Evolutionary conservation across 2,113 vertebrate species (phyloP), one percentile per base, ranked within the genome.

Genomic region (Cebus imitator): DNA sequence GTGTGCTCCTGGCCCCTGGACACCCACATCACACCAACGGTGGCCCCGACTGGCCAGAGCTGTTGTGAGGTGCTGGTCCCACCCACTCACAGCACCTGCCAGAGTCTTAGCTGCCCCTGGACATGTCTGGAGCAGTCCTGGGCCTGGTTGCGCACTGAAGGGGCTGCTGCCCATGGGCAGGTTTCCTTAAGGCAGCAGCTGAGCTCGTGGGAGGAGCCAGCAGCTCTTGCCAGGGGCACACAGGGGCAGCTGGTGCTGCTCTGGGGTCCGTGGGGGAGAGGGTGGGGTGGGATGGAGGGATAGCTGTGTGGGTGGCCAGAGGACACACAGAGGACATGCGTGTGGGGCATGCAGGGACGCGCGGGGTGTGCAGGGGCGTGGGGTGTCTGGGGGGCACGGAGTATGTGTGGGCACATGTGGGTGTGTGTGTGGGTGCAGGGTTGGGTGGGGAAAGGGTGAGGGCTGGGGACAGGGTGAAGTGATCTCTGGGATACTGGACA

Each of bases 271-370:
- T 48, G 37, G 20, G 48, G 55, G 4, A 8, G 43, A 66, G 2
- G 64, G 3, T 61, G 35, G 35, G 40, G 11, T 20, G 58, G 83
- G 57, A 57, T 5, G 12, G 18, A 48, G 43, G 8, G 30, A 68
- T 2, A 23, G 37, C 75, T 17, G 43, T 18, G 27, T 17, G 20
- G 20, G 13, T 32, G 66, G 66, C 32, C 32, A 35, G 32, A 35
- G 32, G 16, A 68, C 66, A 76, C 1, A 2, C 8, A 18, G 43
- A 17, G 27, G 43, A 17, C 43, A 17, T 0, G 7, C 0, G 11
- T 14, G 43, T 27, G 25, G 25, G 25, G 43, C 14, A 2, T 5
- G 58, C 12, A 4, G 61, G 61, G 27, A 12, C 13, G 2, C 8
- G 50, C 14, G 50, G 45, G 18, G 3, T 72, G n/a, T 18, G 4